Conservation (phyloP, 1,140 invertebrate species). For the Temnothorax curvispinosus region DNA sequence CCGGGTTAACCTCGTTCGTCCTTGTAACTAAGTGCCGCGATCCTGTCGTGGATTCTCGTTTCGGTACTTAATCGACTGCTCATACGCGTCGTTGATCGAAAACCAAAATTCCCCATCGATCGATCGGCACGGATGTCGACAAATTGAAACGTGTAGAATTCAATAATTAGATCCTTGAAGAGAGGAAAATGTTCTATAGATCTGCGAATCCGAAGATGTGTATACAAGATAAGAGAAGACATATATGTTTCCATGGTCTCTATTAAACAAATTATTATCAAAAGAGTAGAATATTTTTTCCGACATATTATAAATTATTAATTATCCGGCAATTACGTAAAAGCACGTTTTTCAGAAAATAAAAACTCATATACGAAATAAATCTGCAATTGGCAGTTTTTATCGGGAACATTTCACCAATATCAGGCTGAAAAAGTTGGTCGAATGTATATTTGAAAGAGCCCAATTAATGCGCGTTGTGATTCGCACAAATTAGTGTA, state of each 20-base stretch:
- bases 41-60: conserved; percentile 74
- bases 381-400: conserved; percentile 15
- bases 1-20: conserved; percentile 75
- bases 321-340: neutral
- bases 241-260: neutral
- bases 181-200: neutral
- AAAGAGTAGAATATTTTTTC: neutral
- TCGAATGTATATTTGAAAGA: neutral
- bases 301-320: no score
- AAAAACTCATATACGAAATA: neutral
- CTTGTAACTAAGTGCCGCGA: conserved; percentile 75
- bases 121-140: conserved; percentile 34
- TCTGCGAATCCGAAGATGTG: neutral
- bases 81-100: conserved; percentile 47
- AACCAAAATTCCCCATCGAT: conserved; percentile 57
- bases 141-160: conserved; percentile 19
- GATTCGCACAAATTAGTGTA: conserved; percentile 15
- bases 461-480: conserved; percentile 28
- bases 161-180: conserved; percentile 8
- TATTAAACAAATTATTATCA: neutral
- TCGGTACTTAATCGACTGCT: conserved; percentile 67
- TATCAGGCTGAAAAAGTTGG: neutral
- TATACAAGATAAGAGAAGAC: no score
- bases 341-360: conserved; percentile 10
- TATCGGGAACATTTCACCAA: conserved; percentile 20